Conservation (phyloP, 2,888 invertebrate species). For the Drosophila engyochracea region DNA sequence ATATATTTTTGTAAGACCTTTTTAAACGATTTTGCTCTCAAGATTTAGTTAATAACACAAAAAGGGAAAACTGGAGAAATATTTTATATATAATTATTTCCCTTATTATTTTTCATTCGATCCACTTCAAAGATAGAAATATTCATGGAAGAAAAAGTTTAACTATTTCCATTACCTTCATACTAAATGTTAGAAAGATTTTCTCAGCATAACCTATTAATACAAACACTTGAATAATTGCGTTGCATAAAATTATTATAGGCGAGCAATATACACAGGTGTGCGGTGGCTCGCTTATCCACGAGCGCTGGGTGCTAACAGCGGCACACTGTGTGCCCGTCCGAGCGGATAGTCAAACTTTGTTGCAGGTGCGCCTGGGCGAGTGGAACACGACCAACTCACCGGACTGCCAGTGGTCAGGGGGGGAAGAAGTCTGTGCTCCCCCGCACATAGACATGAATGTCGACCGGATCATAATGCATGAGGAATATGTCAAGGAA, state of each 20-base stretch:
- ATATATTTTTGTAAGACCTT: not conserved
- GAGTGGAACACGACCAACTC: slow-evolving; percentile 82
- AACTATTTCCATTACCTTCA: not conserved
- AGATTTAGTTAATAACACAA: not conserved
- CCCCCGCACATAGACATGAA: slow-evolving; percentile 87
- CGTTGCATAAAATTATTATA: slow-evolving; percentile 9
- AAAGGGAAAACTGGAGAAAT: not conserved
- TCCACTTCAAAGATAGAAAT: not conserved
- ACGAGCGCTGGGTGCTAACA: slow-evolving; percentile 86
- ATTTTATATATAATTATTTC: not conserved
- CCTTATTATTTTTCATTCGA: not conserved
- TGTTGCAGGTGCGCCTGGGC: slow-evolving; percentile 83
- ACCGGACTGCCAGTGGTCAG: slow-evolving; percentile 69
- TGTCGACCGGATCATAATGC: slow-evolving; percentile 88
- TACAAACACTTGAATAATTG: not conserved
- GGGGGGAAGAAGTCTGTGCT: slow-evolving; percentile 86
- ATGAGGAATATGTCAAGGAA: slow-evolving; percentile 85
- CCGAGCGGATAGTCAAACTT: slow-evolving; percentile 83
- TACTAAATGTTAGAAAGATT: not conserved
- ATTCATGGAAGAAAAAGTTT: not conserved
- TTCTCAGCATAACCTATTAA: not conserved
- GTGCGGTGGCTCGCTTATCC: slow-evolving; percentile 59
- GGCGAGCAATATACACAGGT: slow-evolving; percentile 19
- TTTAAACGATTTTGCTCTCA: not conserved
- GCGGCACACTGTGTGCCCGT: slow-evolving; percentile 91